Evolutionary conservation across 2,888 invertebrate genomes (phyloP).

Genomic region (Temnothorax unifasciatus): DNA sequence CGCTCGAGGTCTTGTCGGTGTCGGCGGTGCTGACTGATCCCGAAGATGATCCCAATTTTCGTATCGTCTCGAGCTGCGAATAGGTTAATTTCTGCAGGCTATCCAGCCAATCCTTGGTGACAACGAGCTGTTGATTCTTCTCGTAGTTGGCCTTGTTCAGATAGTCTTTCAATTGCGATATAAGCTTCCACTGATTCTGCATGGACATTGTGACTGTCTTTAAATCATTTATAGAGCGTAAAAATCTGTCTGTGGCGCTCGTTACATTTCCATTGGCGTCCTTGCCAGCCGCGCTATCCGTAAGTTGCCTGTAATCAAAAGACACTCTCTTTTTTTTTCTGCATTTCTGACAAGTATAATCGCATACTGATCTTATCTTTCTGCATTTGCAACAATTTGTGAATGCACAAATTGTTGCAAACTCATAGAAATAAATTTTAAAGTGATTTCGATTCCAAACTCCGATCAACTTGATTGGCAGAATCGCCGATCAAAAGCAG

Average conservation of each 20-base stretch:
- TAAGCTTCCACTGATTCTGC: slow-evolving; percentile 86
- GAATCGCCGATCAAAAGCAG: not conserved
- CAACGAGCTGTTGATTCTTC: slow-evolving; percentile 85
- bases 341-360: not conserved
- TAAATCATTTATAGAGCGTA: slow-evolving; percentile 71
- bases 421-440: not conserved
- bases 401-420: not conserved
- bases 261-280: slow-evolving; percentile 70
- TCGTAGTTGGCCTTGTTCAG: slow-evolving; percentile 86
- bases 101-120: slow-evolving; percentile 87
- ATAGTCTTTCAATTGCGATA: slow-evolving; percentile 86
- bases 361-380: not conserved
- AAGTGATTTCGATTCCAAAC: not conserved
- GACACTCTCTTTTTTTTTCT: slow-evolving; percentile 10
- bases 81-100: slow-evolving; percentile 86
- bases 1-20: slow-evolving; percentile 9
- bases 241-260: slow-evolving; percentile 71
- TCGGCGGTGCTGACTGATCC: slow-evolving; percentile 23
- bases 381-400: not conserved
- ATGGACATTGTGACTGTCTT: slow-evolving; percentile 83
- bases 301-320: slow-evolving; percentile 75
- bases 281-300: slow-evolving; percentile 72
- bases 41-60: slow-evolving; percentile 65
- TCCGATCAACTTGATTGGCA: not conserved
- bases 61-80: slow-evolving; percentile 79